Percentiles rank a stretch among this genome's conserved stretches.
These are phyloP conservation scores for Drosophila tristis DNA, from an alignment of 1,140 invertebrate genomes.

Conservation along the genomic window DNA sequence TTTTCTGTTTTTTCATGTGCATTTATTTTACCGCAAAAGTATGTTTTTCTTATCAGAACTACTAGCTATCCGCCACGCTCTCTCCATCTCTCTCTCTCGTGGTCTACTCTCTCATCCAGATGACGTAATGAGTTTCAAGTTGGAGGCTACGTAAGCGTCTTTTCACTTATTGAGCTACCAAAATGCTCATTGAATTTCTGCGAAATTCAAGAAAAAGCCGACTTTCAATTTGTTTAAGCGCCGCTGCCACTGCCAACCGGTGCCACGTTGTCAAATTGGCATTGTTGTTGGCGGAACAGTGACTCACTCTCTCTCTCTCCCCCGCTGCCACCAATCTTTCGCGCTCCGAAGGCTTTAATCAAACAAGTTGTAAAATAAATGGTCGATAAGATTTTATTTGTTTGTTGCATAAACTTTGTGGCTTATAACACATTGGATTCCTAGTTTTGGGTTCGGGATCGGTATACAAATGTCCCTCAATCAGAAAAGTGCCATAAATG, in stretches of 20 bases:
- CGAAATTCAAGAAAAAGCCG: not conserved
- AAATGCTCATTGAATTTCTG: not conserved
- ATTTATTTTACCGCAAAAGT: conserved; percentile 40
- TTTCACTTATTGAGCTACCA: not conserved
- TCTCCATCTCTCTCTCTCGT: not conserved
- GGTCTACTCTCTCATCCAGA: conserved; percentile 15
- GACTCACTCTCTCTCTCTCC: conserved; percentile 37
- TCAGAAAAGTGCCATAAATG: not conserved
- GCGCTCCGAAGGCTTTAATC: conserved; percentile 39
- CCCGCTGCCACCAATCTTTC: conserved; percentile 1
- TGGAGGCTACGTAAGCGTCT: conserved; percentile 25
- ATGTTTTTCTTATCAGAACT: conserved; percentile 43
- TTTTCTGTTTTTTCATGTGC: conserved; percentile 23
- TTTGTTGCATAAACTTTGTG: conserved; percentile 34
- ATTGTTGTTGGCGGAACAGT: conserved; percentile 7
- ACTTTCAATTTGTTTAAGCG: conserved; percentile 12
- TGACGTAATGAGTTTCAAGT: conserved; percentile 52
- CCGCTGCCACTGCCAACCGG: not conserved
- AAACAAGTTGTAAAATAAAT: conserved; percentile 55
- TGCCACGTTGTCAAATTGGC: conserved; percentile 37
- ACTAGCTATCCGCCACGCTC: not conserved
- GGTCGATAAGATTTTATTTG: conserved; percentile 25
- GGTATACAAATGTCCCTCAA: conserved; percentile 9
- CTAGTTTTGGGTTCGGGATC: conserved; percentile 1
- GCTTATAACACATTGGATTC: not conserved